Evolutionary conservation across 2,888 invertebrate species (phyloP), one percentile per base, ranked within the genome.

Genomic region (Parnassius mnemosyne): DNA sequence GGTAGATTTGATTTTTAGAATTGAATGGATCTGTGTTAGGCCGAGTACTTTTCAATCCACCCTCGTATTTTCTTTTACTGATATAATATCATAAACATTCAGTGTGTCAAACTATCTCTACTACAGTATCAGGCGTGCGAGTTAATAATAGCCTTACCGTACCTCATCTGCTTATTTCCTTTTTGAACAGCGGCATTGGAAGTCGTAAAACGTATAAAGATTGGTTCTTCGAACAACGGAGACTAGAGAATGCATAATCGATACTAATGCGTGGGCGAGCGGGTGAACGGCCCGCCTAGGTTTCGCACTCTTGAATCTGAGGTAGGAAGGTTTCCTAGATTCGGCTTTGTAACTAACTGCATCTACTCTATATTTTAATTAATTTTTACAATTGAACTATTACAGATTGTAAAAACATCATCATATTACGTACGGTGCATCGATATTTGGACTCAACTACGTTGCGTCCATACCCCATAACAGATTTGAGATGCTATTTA

Each of bases 261-360:
- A 80, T 80, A 77, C 59, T 64, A 65, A 59, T 54, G 75, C 69
- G 79, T 79, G 72, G 80, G 77, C 72, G 77, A 76, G 71, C 75
- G 69, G 79, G 79, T 78, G 77, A 74, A 72, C 67, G 78, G 68
- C 75, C 75, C 73, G 69, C 75, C 72, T 70, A 71, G 73, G 72
- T 66, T 62, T 66, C 65, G 62, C 66, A 66, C 69, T 67, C 68
- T 66, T 16, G 49, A 65, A 66, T 70, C 68, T 69, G 65, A 66
- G 55, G 57, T 57, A 55, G 42, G 49, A 51, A 57, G 56, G 53
- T 53, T 60, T 57, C 3, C 10, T 49, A 49, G 12, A 3, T 12
- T 47, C 47, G 47, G 34, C 34, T 34, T 34, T 34, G 34, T 34
- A 34, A 34, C 34, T 34, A 34, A 25, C 3, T 34, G 34, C 34